Conservation (phyloP, 2,797 vertebrate genomes). For the Coccyzus lansbergi region DNA sequence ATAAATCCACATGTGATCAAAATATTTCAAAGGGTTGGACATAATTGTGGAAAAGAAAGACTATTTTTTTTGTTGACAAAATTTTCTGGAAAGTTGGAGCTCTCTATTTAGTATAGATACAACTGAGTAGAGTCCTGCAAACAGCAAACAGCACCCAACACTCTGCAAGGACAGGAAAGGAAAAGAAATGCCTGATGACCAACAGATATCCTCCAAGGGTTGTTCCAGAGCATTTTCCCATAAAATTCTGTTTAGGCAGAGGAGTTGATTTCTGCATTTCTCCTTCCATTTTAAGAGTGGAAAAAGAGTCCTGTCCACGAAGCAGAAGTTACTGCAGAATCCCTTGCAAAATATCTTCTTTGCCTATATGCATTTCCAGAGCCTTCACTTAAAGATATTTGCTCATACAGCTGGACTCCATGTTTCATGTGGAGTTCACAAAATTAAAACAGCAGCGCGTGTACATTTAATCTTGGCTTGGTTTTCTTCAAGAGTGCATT, state of each 20-base stretch:
- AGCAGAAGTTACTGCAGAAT: not conserved
- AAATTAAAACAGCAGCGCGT: not conserved
- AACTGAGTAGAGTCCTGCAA: not conserved
- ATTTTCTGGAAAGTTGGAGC: not conserved
- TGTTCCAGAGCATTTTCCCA: not conserved
- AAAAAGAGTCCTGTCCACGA: not conserved
- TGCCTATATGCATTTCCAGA: not conserved
- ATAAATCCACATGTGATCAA: not conserved
- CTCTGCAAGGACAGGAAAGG: not conserved
- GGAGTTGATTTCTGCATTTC: not conserved
- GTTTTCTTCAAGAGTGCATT: not conserved
- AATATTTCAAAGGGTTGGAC: not conserved
- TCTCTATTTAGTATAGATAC: not conserved
- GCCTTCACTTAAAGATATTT: not conserved
- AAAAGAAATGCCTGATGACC: not conserved
- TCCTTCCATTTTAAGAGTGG: not conserved
- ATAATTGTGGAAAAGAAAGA: not conserved
- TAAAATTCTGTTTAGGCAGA: not conserved
- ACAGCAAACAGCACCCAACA: not conserved
- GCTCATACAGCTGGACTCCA: not conserved
- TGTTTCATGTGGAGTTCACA: not conserved
- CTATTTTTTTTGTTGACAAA: not conserved
- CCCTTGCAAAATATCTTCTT: not conserved
- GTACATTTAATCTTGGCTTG: not conserved
- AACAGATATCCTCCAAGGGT: not conserved